Evolutionary conservation across 2,113 vertebrate genomes (phyloP).

Genomic region (Dolichallabes microphthalmus): DNA sequence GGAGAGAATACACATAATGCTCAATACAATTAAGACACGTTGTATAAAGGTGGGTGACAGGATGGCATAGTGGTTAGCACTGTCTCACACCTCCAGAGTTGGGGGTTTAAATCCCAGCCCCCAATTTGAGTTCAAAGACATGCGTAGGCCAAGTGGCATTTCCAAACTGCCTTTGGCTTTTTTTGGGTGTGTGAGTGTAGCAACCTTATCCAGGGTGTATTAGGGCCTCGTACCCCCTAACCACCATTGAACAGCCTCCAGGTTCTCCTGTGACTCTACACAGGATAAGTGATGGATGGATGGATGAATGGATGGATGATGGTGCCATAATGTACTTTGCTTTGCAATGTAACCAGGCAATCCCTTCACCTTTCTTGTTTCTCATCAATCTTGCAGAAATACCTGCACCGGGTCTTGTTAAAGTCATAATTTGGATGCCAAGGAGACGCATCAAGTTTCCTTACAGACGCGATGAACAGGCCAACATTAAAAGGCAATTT

Average conservation of each 20-base stretch:
- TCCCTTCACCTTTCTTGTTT: background rate
- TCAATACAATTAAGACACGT: background rate
- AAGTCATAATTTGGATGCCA: conserved; percentile 11
- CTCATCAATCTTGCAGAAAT: background rate
- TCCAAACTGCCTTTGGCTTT: no score
- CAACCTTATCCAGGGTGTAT: no score
- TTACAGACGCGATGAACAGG: background rate
- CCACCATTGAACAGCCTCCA: no score
- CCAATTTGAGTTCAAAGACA: no score
- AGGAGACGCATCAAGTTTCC: conserved; percentile 17
- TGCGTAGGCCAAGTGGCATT: no score
- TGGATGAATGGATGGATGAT: background rate
- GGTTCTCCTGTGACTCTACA: no score
- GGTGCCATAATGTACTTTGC: background rate
- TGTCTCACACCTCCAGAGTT: no score
- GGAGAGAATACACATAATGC: background rate
- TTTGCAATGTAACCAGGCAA: background rate
- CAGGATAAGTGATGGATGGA: no score
- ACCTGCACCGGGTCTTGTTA: background rate
- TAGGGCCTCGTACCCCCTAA: no score
- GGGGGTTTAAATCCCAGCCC: no score
- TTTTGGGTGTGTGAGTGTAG: no score
- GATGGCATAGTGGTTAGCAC: no score
- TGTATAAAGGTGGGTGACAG: background rate
- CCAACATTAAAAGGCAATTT: conserved; percentile 3